phyloP scores from a whole-genome alignment of 2,113 vertebrate species.

The Catharus fuscescens region DNA sequence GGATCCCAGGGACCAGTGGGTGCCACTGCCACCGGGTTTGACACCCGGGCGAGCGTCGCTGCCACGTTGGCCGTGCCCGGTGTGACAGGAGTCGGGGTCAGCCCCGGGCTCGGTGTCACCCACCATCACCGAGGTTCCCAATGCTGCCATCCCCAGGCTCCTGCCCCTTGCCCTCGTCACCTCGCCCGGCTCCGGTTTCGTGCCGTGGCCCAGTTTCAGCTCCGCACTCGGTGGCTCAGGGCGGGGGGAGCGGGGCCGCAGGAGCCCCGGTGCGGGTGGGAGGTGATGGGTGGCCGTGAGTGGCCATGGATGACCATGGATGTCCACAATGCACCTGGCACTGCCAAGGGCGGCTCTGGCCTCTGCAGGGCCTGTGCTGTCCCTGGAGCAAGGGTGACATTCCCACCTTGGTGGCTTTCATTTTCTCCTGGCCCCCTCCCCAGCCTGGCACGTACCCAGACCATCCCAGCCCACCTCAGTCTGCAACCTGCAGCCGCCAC shows the following conservation, averaged over 20 bases:
- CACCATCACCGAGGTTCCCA: fast-evolving
- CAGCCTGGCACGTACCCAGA: not conserved
- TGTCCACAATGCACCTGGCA: not conserved
- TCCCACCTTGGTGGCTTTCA: not conserved
- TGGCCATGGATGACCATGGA: fast-evolving
- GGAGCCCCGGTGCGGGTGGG: not conserved
- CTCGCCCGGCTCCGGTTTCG: not conserved
- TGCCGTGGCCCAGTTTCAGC: not conserved
- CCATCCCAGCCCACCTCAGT: not conserved
- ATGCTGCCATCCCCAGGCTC: not conserved
- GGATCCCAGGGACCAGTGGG: not conserved
- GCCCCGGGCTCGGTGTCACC: not conserved
- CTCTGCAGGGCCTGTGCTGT: not conserved
- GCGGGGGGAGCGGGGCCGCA: not conserved
- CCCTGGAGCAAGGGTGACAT: not conserved
- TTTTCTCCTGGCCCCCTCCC: not conserved
- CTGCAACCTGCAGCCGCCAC: not conserved
- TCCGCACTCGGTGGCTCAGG: fast-evolving
- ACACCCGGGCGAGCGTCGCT: not conserved
- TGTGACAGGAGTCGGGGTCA: not conserved
- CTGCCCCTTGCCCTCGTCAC: not conserved
- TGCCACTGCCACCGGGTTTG: not conserved
- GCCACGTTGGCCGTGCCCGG: not conserved
- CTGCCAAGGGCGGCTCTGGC: not conserved
- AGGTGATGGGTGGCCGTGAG: not conserved